Evolutionary conservation across 2,113 vertebrate species (phyloP).

Genomic region (Sisor rabdophorus): DNA sequence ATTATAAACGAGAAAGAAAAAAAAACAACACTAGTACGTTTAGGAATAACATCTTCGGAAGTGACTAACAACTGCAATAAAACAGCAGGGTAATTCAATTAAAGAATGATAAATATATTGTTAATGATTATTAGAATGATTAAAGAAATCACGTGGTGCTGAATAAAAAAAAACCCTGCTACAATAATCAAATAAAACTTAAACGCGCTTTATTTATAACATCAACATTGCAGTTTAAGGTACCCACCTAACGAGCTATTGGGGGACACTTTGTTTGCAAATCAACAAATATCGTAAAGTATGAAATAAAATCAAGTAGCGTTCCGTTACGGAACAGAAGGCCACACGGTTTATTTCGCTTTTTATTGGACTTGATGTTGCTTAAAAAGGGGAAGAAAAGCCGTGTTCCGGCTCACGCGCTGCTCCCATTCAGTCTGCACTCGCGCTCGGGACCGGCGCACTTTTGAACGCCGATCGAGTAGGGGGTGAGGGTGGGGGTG

Average conservation of each 20-base stretch:
- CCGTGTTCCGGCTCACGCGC: background rate
- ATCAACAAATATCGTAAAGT: background rate
- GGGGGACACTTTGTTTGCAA: background rate
- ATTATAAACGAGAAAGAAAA: background rate
- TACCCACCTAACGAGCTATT: constrained; percentile 1
- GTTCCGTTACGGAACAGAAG: background rate
- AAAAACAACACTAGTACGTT: background rate
- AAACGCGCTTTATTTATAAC: background rate
- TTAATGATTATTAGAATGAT: too few species aligned
- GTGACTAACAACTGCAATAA: background rate
- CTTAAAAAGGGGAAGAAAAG: background rate
- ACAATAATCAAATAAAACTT: too few species aligned
- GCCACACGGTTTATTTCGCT: background rate
- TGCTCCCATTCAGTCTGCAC: background rate
- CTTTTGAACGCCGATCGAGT: background rate
- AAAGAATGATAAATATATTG: background rate
- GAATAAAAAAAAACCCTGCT: too few species aligned
- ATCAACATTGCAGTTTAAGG: background rate
- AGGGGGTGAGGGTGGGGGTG: too few species aligned
- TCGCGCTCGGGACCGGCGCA: background rate
- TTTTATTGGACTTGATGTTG: background rate
- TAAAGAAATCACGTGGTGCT: too few species aligned
- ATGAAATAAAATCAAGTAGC: background rate
- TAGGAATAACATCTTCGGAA: background rate
- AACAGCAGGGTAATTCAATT: background rate